Evolutionary conservation across 2,888 invertebrate species (phyloP).

Genomic region (Trichopoda pennipes): DNA sequence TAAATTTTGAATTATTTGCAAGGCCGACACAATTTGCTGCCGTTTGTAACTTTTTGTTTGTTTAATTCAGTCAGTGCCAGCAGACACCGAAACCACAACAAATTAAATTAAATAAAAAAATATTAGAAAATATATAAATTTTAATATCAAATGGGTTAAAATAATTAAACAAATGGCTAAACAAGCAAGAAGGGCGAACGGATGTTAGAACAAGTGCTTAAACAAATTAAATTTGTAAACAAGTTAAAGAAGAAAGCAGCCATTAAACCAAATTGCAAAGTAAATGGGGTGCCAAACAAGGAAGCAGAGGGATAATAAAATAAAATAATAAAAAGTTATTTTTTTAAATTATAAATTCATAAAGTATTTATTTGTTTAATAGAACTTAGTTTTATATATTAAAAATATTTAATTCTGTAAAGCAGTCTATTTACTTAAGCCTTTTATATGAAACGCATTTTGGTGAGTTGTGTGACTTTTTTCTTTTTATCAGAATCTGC

Average conservation of each 20-base stretch:
- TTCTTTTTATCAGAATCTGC: no score
- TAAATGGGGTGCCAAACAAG: neutral
- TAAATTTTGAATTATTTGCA: conserved; percentile 20
- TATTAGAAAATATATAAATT: conserved; percentile 54
- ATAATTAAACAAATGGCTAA: conserved; percentile 28
- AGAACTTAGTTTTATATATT: no score
- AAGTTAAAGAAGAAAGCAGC: neutral
- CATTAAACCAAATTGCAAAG: neutral
- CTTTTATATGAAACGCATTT: no score
- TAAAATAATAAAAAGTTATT: neutral
- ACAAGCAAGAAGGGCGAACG: neutral
- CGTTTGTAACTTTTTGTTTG: conserved; percentile 31
- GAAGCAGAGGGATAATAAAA: neutral
- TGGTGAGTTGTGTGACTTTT: no score
- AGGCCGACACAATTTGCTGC: neutral
- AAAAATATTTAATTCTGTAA: no score
- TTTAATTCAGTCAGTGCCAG: neutral
- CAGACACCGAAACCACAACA: conserved; percentile 49
- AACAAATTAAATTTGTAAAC: conserved; percentile 15
- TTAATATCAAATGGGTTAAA: conserved; percentile 45
- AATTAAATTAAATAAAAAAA: conserved; percentile 63
- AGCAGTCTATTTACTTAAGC: no score
- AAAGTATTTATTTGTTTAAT: no score
- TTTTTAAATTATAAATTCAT: neutral
- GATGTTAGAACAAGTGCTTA: neutral